These are phyloP conservation scores for Heliconius charithonia DNA, from an alignment of 2,888 invertebrate species.

Conservation along the genomic window DNA sequence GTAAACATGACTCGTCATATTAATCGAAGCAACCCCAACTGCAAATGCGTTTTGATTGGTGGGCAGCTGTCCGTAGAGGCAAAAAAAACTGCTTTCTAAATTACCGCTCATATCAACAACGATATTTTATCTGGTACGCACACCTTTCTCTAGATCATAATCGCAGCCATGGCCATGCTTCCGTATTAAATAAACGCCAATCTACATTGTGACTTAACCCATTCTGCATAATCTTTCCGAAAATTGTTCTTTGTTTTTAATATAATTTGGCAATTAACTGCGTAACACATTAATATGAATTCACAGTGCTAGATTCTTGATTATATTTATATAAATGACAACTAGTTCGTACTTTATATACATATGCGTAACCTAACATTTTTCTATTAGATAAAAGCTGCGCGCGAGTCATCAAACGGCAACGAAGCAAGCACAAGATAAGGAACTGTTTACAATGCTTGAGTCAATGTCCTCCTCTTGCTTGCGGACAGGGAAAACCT, in stretches of 20 bases:
- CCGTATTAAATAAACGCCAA: conserved; percentile 67
- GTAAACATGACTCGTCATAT: conserved; percentile 70
- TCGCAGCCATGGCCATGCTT: conserved; percentile 65
- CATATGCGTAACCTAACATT: conserved; percentile 55
- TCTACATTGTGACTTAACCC: conserved; percentile 44
- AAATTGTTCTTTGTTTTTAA: conserved; percentile 30
- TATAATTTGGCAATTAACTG: conserved; percentile 18
- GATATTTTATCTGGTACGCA: conserved; percentile 58
- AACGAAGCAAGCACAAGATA: conserved; percentile 72
- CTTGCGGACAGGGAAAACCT: conserved; percentile 76
- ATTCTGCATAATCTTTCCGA: conserved; percentile 33
- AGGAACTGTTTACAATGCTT: conserved; percentile 83
- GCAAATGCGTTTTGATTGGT: conserved; percentile 77
- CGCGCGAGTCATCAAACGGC: conserved; percentile 60
- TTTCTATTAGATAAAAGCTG: conserved; percentile 79
- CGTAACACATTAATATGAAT: conserved; percentile 8
- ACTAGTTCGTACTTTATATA: conserved; percentile 28
- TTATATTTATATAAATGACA: not conserved
- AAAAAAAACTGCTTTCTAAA: conserved; percentile 79
- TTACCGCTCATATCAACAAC: conserved; percentile 68
- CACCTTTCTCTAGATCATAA: conserved; percentile 72
- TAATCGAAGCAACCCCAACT: conserved; percentile 67
- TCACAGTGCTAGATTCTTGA: not conserved
- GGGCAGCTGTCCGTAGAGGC: conserved; percentile 76
- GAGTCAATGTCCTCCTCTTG: conserved; percentile 83